Evolutionary conservation across 2,888 invertebrate genomes (phyloP).

Genomic region (Acanthosepion esculentum): DNA sequence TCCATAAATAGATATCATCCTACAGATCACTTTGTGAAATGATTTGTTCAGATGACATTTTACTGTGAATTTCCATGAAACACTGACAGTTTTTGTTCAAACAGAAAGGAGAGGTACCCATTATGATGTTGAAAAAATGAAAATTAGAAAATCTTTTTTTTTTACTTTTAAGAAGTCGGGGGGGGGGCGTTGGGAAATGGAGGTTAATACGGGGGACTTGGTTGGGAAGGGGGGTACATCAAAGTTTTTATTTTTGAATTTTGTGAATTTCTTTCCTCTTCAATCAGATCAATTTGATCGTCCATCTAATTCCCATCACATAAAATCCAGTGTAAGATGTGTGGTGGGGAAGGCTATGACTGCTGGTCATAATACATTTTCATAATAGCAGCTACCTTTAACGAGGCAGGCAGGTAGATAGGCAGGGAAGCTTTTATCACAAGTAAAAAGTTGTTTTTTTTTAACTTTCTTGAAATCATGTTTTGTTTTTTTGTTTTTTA

Average conservation of each 20-base stretch:
- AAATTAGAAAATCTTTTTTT: background rate
- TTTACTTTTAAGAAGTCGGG: constrained; percentile 20
- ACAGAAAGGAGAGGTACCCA: constrained; percentile 12
- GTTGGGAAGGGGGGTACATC: background rate
- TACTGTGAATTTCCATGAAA: background rate
- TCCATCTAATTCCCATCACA: constrained; percentile 11
- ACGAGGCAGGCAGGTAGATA: background rate
- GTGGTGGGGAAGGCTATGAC: background rate
- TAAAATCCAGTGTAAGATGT: background rate
- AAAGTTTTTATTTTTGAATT: background rate
- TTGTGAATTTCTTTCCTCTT: background rate
- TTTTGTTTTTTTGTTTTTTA: background rate
- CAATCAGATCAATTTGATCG: background rate
- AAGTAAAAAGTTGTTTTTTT: background rate
- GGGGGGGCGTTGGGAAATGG: background rate
- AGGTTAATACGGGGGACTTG: background rate
- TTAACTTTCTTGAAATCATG: background rate
- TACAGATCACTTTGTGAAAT: background rate
- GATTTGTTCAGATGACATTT: background rate
- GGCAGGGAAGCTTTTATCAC: constrained; percentile 22
- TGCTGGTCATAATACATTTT: background rate
- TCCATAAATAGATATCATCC: background rate
- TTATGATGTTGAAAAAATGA: background rate
- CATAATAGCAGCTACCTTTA: background rate
- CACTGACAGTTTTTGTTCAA: constrained; percentile 33